Base-by-base conservation (phyloP, 2,797 vertebrate species). In the Liparis tanakae region DNA sequence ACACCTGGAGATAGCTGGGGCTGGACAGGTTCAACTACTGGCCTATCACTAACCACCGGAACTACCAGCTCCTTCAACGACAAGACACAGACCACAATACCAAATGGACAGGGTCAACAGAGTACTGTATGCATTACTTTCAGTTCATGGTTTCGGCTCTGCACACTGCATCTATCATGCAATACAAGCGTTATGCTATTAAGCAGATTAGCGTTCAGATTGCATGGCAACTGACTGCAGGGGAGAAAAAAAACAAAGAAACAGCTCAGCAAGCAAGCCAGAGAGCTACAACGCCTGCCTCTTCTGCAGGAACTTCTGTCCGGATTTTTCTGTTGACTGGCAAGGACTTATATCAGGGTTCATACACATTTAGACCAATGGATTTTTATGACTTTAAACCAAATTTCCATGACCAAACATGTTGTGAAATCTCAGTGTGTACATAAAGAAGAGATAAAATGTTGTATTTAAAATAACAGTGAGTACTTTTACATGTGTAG, bases 1-100 rank as follows among this genome's bases (percentile, higher is more conserved):
- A 97, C 92, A 80, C 95, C 96, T 36, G 95, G 95, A 81, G 96
- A 97, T 63, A 97, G 95, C 87, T 96, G 96, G 70, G 95, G 95
- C 59, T 95, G 96, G 69, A 95, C 90, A 72, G 94, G 93, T 75
- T 96, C 94, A 84, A 94, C 79, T 90, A 89, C 84, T 70, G 89
- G 93, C 72, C 93, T 97, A 92, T 94, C 93, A 89, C 94, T 95
- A 91, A 87, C 76, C 88, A 91, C 93, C 77, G 95, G 72, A 75
- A 93, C 91, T 93, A 93, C 64, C 84, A 96, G 92, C 92, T 97
- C 96, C 96, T 98, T 92, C 73, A 89, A 89, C 1, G 58, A 88
- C 80, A 89, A 87, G 74, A 89, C 77, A 91, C 82, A 89, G 22
- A 89, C 66, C 90, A 65, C 33, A 68, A 71, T 55, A 81, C 70